A percentile compares a stretch with the other conserved stretches of the same genome.
These are phyloP conservation scores for Condylura cristata DNA, from an alignment of 2,113 vertebrate genomes.

Conservation along the genomic window DNA sequence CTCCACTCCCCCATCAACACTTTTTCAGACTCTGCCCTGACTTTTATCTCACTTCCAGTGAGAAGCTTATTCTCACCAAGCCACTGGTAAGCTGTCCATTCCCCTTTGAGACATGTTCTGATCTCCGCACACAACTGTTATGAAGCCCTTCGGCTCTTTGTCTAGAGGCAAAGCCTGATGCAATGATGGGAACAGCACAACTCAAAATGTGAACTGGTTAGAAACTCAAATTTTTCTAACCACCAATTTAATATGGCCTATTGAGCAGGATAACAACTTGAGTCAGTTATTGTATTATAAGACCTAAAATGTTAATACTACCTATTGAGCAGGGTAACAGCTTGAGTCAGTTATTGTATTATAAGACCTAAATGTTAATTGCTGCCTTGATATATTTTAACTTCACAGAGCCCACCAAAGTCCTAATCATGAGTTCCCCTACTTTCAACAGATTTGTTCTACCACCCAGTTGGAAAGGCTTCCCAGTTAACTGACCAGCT, in stretches of 20 bases:
- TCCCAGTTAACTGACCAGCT: background rate
- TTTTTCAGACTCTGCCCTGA: background rate
- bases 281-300: background rate
- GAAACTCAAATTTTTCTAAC: constrained; percentile 16
- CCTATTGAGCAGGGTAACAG: background rate
- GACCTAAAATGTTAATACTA: background rate
- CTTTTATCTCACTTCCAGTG: background rate
- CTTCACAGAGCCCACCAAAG: background rate
- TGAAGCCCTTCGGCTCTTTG: background rate
- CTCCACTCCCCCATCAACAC: background rate
- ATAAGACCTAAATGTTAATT: background rate
- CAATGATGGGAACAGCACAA: background rate
- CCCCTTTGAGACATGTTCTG: background rate
- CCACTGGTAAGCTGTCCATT: background rate
- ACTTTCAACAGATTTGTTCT: background rate
- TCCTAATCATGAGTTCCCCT: background rate
- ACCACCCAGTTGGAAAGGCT: background rate
- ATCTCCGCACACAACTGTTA: background rate
- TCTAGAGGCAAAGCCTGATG: background rate
- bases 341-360: background rate
- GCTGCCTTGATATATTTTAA: background rate
- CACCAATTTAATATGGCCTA: background rate
- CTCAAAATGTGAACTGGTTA: background rate
- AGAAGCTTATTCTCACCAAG: background rate
- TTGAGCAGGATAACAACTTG: background rate